Evolutionary conservation across 1,140 invertebrate genomes (phyloP).

Genomic region (Apis florea): DNA sequence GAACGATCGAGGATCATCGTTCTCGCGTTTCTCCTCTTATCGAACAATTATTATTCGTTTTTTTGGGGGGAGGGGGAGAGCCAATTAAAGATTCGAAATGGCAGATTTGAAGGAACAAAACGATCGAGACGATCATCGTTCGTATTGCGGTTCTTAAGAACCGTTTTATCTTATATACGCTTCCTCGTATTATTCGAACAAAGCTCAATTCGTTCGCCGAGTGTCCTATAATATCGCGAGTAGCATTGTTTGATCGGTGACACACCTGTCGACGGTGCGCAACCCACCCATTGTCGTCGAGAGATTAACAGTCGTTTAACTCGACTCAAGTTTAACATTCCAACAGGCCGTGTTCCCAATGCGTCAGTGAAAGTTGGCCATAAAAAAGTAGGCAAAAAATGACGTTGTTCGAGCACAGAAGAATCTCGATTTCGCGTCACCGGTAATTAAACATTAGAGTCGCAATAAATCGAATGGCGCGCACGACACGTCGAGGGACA

Average conservation of each 20-base stretch:
- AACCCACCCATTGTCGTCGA: not conserved
- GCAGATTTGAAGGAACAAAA: too few relatives aligned
- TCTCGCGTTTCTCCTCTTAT: too few relatives aligned
- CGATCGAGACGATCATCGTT: too few relatives aligned
- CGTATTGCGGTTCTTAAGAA: too few relatives aligned
- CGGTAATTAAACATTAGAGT: not conserved
- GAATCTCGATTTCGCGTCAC: not conserved
- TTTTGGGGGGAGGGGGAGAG: too few relatives aligned
- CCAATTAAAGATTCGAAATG: too few relatives aligned
- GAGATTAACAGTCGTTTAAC: not conserved
- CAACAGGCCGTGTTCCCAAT: constrained; percentile 11
- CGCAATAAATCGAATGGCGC: not conserved
- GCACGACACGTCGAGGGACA: not conserved
- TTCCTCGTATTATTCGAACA: not conserved
- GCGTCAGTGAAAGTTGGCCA: constrained; percentile 30
- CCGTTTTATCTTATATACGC: too few relatives aligned
- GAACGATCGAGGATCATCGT: too few relatives aligned
- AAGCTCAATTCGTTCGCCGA: not conserved
- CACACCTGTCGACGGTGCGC: not conserved
- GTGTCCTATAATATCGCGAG: not conserved
- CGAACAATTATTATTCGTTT: too few relatives aligned
- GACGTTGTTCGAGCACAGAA: not conserved
- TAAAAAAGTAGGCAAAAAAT: constrained; percentile 28
- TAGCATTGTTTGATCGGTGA: not conserved
- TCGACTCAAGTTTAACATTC: not conserved